Conservation (phyloP, 2,888 invertebrate genomes). For the Uloborus plumipes region DNA sequence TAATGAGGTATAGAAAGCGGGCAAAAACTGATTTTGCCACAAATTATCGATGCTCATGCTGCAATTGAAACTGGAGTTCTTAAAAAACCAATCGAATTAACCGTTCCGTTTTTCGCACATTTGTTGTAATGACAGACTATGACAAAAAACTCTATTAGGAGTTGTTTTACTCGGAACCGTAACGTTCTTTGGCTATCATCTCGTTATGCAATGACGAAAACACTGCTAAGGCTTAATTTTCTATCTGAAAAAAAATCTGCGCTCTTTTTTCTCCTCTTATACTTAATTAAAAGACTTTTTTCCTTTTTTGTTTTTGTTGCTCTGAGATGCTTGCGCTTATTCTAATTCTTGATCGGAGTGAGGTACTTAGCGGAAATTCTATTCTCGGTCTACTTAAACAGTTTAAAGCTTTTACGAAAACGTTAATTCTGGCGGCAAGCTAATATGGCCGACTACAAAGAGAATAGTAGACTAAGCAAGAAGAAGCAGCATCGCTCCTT, state of each 20-base stretch:
- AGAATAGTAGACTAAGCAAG: conserved; percentile 47
- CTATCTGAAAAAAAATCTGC: conserved; percentile 30
- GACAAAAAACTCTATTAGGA: conserved; percentile 58
- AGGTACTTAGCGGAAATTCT: conserved; percentile 61
- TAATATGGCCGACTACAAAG: conserved; percentile 62
- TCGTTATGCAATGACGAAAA: conserved; percentile 60
- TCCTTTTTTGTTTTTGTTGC: not conserved
- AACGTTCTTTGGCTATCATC: conserved; percentile 61
- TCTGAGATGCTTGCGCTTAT: conserved; percentile 37
- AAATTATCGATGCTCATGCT: conserved; percentile 16
- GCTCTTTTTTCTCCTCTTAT: conserved; percentile 31
- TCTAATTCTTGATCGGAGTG: conserved; percentile 58
- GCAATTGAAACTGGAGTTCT: not conserved
- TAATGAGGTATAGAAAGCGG: conserved; percentile 32
- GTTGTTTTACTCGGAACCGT: conserved; percentile 38
- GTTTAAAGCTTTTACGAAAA: conserved; percentile 65
- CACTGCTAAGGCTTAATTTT: conserved; percentile 43
- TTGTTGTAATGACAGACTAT: conserved; percentile 51
- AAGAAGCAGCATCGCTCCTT: conserved; percentile 46
- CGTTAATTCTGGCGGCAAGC: conserved; percentile 60
- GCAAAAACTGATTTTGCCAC: conserved; percentile 48
- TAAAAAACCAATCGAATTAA: conserved; percentile 38
- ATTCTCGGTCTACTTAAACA: conserved; percentile 63
- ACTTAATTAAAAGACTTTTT: conserved; percentile 63
- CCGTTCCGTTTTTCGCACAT: conserved; percentile 44